These are phyloP conservation scores for Patella caerulea DNA, from an alignment of 2,888 invertebrate species.

Conservation along the genomic window DNA sequence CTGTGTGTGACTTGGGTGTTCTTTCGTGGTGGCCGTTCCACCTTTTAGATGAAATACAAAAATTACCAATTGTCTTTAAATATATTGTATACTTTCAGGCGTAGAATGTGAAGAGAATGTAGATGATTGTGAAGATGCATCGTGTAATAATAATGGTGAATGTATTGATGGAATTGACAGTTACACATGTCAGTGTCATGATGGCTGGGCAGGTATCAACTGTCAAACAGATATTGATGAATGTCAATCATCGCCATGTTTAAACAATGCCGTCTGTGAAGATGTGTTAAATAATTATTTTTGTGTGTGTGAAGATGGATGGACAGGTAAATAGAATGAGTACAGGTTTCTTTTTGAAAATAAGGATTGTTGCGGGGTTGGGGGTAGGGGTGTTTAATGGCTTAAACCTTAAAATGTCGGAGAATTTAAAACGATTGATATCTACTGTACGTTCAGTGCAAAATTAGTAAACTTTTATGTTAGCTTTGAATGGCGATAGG, in stretches of 20 bases:
- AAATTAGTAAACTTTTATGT: too few relatives aligned
- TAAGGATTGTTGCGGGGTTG: too few relatives aligned
- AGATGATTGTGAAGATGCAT: slow-evolving; percentile 29
- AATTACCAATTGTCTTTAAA: too few relatives aligned
- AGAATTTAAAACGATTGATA: too few relatives aligned
- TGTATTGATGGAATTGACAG: slow-evolving; percentile 27
- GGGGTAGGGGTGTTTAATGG: too few relatives aligned
- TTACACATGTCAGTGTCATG: slow-evolving; percentile 30
- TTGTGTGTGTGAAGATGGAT: not conserved
- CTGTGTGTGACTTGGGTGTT: too few relatives aligned
- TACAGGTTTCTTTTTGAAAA: too few relatives aligned
- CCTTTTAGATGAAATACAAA: too few relatives aligned
- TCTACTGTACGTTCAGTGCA: too few relatives aligned
- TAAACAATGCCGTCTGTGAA: not conserved
- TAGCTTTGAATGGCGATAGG: too few relatives aligned
- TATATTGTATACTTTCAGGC: slow-evolving; percentile 13
- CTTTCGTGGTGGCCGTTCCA: too few relatives aligned
- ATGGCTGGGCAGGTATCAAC: slow-evolving; percentile 28
- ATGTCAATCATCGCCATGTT: not conserved
- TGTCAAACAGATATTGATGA: slow-evolving; percentile 20
- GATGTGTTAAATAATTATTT: not conserved
- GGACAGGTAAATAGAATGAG: not conserved
- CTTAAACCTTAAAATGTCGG: too few relatives aligned
- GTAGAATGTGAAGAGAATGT: slow-evolving; percentile 22
- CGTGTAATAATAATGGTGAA: slow-evolving; percentile 31